A percentile compares a stretch with the other conserved stretches of the same genome.
phyloP scores from a whole-genome alignment of 2,113 vertebrate genomes.

The Sylvia atricapilla region DNA sequence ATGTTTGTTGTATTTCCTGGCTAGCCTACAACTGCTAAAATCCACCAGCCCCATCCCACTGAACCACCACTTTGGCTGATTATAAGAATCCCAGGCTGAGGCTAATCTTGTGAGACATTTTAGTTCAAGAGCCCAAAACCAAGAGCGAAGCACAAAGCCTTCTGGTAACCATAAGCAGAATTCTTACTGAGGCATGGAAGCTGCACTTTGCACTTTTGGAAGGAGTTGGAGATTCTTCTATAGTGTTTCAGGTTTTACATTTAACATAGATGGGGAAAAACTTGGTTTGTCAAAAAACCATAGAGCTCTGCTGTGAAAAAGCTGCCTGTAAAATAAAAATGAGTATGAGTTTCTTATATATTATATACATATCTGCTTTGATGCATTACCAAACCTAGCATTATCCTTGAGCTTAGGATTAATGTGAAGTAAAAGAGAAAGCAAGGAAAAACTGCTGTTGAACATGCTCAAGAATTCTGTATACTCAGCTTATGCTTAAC shows the following conservation, averaged over 20 bases:
- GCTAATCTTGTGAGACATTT: neutral
- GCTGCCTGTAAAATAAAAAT: neutral
- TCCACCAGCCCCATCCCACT: neutral
- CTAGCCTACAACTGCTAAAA: neutral
- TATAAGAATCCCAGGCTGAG: neutral
- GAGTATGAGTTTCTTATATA: neutral
- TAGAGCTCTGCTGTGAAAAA: neutral
- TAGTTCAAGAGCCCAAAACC: neutral
- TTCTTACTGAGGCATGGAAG: neutral
- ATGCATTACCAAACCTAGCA: neutral
- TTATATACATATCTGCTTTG: neutral
- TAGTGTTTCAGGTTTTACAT: neutral
- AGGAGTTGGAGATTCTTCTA: neutral
- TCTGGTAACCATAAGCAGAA: neutral
- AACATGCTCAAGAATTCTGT: neutral
- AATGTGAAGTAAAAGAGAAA: neutral
- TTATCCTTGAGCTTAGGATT: neutral
- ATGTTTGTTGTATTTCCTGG: neutral
- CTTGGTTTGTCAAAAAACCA: neutral
- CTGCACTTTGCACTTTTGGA: neutral
- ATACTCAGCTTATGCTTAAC: neutral
- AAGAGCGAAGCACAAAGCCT: neutral
- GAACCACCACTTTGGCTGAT: neutral
- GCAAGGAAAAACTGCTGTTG: neutral
- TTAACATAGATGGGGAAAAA: neutral